Evolutionary conservation across 2,888 invertebrate genomes (phyloP), one percentile per base, ranked within the genome.

Genomic region (Zygogramma bicolorata): DNA sequence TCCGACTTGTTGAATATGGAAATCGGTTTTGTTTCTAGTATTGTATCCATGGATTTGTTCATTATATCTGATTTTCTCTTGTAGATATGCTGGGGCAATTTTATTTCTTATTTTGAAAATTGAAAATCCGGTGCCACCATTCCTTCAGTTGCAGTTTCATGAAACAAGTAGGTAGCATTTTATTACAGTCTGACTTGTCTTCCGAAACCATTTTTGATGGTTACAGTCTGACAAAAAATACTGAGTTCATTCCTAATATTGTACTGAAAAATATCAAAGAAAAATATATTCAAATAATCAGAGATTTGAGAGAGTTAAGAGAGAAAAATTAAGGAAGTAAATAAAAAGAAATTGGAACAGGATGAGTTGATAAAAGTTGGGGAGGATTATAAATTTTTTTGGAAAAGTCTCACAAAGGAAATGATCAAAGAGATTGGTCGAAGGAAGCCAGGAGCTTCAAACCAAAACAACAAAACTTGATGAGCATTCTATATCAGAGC

Each of bases 71-170:
- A n/a, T n/a, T n/a, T n/a, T n/a, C n/a, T n/a, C n/a, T n/a, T n/a
- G n/a, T 65, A 65, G 22, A 68, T 60, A 13, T 4, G 70, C 34
- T 29, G 8, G 8, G 57, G 60, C 25, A 40, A 42, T 49, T 29
- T 20, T 29, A 31, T 59, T 27, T 10, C 7, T n/a, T 15, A 53
- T 27, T 65, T 20, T 53, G 13, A 65, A 5, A 22, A 71, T 68
- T 67, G n/a, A 58, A 29, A 75, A 76, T 49, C 62, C 77, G 77
- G 78, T 67, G 66, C 77, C 25, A 60, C 72, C 5, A 59, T 62
- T 61, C 73, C 77, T 75, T 71, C 74, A 40, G n/a, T n/a, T n/a
- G n/a, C n/a, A 74, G 76, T 31, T 79, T 79, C 63, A 61, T 78
- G 18, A 74, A 70, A 65, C 73, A 78, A 58, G 34, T 80, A n/a